Base-by-base conservation (phyloP, 1,140 invertebrate genomes). In the Meloidogyne floridensis region DNA sequence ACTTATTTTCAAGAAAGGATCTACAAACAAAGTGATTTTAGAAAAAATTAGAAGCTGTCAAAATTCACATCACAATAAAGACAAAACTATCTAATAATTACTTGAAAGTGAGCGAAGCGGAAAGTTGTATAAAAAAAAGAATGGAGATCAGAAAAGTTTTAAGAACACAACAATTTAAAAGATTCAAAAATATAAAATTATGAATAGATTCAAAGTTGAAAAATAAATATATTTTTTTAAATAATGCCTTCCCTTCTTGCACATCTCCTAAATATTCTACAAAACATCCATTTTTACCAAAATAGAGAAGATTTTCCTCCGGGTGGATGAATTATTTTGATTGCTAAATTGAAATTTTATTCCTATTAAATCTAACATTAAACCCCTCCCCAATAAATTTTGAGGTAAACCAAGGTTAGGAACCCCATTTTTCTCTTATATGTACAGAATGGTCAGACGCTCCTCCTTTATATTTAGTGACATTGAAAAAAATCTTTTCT, bases 111-210 rank as follows among this genome's bases (percentile, higher is more conserved):
- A 65, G 56, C 59, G 6, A 65, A 65, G 59, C n/a, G 15, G 5
- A 65, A 65, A 18, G n/a, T 65, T 6, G 59, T 15, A 15, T 47
- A 15, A 65, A 65, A 65, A 54, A 65, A 65, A 54, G 53, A 54
- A 65, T 65, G 59, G 59, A 65, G 59, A 65, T 65, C 59, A 65
- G 59, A 65, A 65, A 65, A 18, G 32, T 65, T 65, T 18, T 47
- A 47, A 65, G 5, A n/a, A 65, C 15, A 65, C 15, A 65, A 65
- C 59, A 65, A 65, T 65, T 65, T 0, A 18, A 65, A 18, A 18
- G n/a, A 65, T 59, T 59, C 13, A 59, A 59, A 59, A 59, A 59
- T 56, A 56, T 11, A 10, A 15, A 59, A 15, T 15, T 59, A 59
- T 15, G 4, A 65, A n/a, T n/a, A 65, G 59, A 65, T 65, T 65